Evolutionary conservation across 2,888 invertebrate genomes (phyloP), one percentile per base, ranked within the genome.

Genomic region (Petrolisthes cinctipes): DNA sequence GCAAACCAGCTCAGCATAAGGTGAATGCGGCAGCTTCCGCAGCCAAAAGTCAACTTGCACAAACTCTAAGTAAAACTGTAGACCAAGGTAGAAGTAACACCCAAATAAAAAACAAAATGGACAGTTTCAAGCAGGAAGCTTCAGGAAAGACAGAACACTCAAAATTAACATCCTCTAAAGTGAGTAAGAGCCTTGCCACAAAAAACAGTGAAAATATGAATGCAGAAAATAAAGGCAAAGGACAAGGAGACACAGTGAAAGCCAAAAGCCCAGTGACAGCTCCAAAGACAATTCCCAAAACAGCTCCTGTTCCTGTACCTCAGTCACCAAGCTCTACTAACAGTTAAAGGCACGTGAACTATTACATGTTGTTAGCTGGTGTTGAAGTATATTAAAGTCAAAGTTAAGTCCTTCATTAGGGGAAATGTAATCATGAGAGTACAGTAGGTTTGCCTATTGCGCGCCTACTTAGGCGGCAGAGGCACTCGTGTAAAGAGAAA

Each of bases 281-380:
- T 51, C 75, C 57, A 53, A 81, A 75, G 37, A 81, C 54, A 54
- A 75, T 84, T 57, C 81, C 87, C 51, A 84, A 88, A 75, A 88
- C 87, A 20, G 84, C 79, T 6, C 87, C 87, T 51, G 87, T 88
- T 81, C 87, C 87, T 75, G 87, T 88, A 61, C 87, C 87, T 51
- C 83, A 80, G 73, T 84, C 87, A 23, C 84, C 87, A 53, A 81
- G 61, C 20, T 75, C 87, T 20, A 80, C 81, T 61, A 88, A 83
- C 83, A 37, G 37, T 37, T 37, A 37, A 37, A 37, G 37, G 37
- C 37, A 66, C 37, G 37, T 37, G 37, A 37, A 37, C 37, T 37
- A 37, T 37, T 37, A 37, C 37, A 37, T 37, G 37, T 37, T 37
- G 37, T 37, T 37, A 37, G 37, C 37, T 37, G 37, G 37, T 37